These are phyloP conservation scores for Egretta garzetta DNA, from an alignment of 2,113 vertebrate species.

Conservation along the genomic window DNA sequence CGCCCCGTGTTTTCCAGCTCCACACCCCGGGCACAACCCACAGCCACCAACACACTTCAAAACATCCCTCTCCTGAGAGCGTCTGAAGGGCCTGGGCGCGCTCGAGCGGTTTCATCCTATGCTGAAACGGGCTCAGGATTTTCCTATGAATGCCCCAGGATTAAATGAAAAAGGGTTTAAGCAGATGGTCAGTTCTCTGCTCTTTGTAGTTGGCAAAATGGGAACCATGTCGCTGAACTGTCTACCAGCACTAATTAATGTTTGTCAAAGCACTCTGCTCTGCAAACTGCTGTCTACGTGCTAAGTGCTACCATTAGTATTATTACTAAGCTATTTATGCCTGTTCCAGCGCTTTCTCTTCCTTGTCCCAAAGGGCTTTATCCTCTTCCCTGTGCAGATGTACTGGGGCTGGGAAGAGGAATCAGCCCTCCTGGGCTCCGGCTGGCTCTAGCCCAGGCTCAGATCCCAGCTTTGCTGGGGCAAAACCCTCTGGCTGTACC, in stretches of 20 bases:
- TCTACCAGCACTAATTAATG: conserved; percentile 61
- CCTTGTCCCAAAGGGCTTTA: conserved; percentile 31
- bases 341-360: conserved; percentile 55
- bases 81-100: background rate
- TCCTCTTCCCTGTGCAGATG: conserved; percentile 24
- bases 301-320: conserved; percentile 50
- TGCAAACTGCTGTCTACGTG: conserved; percentile 41
- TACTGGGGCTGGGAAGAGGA: background rate
- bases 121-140: background rate
- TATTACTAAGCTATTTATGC: conserved; percentile 61
- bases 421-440: background rate
- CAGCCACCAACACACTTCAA: background rate
- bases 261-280: conserved; percentile 52
- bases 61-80: background rate
- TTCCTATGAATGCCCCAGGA: background rate
- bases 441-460: background rate
- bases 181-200: conserved; percentile 36
- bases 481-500: background rate
- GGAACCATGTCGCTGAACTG: background rate
- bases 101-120: fast-evolving
- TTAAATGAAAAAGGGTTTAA: conserved; percentile 49
- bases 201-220: conserved; percentile 13
- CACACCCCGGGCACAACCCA: background rate
- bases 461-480: background rate
- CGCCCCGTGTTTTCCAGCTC: background rate